Conservation (phyloP, 2,888 invertebrate genomes). For the Ligdia adustata region DNA sequence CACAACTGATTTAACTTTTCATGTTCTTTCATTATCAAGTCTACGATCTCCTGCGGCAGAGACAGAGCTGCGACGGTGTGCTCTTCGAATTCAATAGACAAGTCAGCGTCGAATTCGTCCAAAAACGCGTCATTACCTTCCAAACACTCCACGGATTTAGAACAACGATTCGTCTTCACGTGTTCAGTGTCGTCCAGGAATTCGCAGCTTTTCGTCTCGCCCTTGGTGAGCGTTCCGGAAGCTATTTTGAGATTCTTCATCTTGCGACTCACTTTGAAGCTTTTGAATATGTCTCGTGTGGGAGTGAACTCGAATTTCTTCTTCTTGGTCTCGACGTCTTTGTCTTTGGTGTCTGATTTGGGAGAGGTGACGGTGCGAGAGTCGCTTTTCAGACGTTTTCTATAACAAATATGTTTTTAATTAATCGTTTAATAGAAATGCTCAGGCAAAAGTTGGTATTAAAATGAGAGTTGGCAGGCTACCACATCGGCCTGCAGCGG, state of each 20-base stretch:
- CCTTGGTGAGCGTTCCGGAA: slow-evolving; percentile 53
- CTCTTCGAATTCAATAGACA: slow-evolving; percentile 63
- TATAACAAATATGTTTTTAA: slow-evolving; percentile 30
- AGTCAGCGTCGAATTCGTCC: slow-evolving; percentile 56
- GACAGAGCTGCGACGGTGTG: slow-evolving; percentile 58
- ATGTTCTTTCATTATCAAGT: slow-evolving; percentile 60
- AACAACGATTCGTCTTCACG: slow-evolving; percentile 58
- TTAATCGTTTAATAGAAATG: too few relatives aligned
- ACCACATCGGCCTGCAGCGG: too few relatives aligned
- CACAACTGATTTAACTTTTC: slow-evolving; percentile 55
- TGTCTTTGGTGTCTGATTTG: slow-evolving; percentile 70
- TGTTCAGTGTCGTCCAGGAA: slow-evolving; percentile 68
- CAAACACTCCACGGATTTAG: slow-evolving; percentile 72
- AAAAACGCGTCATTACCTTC: slow-evolving; percentile 52
- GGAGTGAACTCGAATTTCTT: slow-evolving; percentile 80
- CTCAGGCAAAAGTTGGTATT: too few relatives aligned
- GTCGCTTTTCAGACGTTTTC: slow-evolving; percentile 79
- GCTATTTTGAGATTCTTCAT: slow-evolving; percentile 69
- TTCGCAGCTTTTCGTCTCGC: slow-evolving; percentile 77
- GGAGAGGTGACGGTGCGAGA: slow-evolving; percentile 65
- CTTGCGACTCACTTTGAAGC: slow-evolving; percentile 72
- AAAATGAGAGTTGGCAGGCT: too few relatives aligned
- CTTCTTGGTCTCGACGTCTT: slow-evolving; percentile 72
- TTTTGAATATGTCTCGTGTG: slow-evolving; percentile 74
- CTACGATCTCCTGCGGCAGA: slow-evolving; percentile 69